These are phyloP conservation scores for Hipposideros armiger DNA, from an alignment of 2,113 vertebrate genomes.

Conservation along the genomic window DNA sequence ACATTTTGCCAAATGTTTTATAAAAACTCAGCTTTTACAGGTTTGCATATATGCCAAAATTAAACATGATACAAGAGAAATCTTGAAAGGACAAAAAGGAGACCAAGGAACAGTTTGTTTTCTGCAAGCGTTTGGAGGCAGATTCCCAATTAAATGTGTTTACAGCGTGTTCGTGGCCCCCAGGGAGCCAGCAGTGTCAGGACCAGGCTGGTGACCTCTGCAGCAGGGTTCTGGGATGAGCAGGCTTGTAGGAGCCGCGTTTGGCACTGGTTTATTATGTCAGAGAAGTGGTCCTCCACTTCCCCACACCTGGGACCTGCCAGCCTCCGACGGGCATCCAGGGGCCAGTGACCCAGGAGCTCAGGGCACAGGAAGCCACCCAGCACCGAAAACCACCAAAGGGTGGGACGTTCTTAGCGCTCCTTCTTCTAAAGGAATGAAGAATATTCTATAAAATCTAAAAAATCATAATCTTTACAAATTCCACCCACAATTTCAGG, in stretches of 20 bases:
- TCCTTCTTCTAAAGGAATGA: background rate
- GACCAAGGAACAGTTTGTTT: rapidly evolving
- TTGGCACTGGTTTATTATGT: rapidly evolving
- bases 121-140: too few species aligned
- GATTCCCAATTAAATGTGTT: rapidly evolving
- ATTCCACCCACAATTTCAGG: background rate
- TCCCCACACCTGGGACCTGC: rapidly evolving
- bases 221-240: rapidly evolving
- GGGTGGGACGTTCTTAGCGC: background rate
- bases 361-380: too few species aligned
- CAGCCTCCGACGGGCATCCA: rapidly evolving
- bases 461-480: background rate
- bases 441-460: background rate
- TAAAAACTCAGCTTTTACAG: background rate
- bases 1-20: background rate
- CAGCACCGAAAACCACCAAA: rapidly evolving
- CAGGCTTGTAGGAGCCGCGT: rapidly evolving
- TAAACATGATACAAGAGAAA: background rate
- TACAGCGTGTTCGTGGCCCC: too few species aligned
- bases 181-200: background rate
- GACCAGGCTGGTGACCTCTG: background rate
- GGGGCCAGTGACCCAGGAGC: rapidly evolving
- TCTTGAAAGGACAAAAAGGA: background rate
- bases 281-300: rapidly evolving
- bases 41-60: background rate